phyloP scores from a whole-genome alignment of 2,888 invertebrate genomes.

The Tinea pellionella region DNA sequence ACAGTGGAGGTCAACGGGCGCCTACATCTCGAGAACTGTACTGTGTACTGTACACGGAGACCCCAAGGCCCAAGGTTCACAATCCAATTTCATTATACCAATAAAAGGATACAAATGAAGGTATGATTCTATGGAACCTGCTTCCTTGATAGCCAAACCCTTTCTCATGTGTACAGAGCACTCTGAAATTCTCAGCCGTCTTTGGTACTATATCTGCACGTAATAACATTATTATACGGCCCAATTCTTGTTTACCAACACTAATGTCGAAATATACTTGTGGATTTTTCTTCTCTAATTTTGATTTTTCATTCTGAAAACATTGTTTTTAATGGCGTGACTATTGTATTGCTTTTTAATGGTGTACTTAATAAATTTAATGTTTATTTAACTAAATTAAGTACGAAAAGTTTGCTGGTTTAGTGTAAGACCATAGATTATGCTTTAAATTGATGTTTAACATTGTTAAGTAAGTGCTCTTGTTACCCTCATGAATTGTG shows the following conservation, averaged over 20 bases:
- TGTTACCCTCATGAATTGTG: no score
- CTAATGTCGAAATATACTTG: conserved; percentile 97
- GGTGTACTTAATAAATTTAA: no score
- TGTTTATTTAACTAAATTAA: not conserved
- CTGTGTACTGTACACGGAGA: no score
- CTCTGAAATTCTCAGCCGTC: conserved; percentile 94
- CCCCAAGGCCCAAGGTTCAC: no score
- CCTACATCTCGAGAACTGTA: no score
- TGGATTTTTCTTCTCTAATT: conserved; percentile 74
- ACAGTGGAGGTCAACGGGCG: no score
- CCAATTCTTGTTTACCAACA: conserved; percentile 88
- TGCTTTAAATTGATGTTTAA: no score
- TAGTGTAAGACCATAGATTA: no score
- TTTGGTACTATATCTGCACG: conserved; percentile 93
- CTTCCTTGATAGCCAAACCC: conserved; percentile 96
- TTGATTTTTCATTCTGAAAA: conserved; percentile 37
- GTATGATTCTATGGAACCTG: conserved; percentile 92
- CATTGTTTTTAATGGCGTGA: not conserved
- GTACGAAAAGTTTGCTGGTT: no score
- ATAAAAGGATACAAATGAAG: conserved; percentile 92
- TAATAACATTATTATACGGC: conserved; percentile 92
- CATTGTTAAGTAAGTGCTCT: no score
- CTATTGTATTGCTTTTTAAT: no score
- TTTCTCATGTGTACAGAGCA: conserved; percentile 95
- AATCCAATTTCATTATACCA: no score